Percentiles rank a stretch among this genome's conserved stretches.
Conservation (phyloP, 2,888 invertebrate genomes). For the Ormyrus thymus region DNA sequence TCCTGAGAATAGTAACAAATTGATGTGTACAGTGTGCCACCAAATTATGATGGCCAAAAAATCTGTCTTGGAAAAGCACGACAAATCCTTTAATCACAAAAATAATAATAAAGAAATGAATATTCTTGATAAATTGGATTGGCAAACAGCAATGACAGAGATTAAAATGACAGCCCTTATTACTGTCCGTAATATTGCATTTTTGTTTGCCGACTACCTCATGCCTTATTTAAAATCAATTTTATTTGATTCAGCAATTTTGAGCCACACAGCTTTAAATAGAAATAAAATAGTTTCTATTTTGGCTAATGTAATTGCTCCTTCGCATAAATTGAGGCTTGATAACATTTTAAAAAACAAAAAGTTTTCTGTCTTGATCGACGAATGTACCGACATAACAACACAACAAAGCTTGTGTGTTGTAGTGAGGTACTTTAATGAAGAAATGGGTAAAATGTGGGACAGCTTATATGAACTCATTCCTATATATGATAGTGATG, state of each 20-base stretch:
- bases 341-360: slow-evolving; percentile 56
- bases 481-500: slow-evolving; percentile 52
- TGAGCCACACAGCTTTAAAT: slow-evolving; percentile 59
- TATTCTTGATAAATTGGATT: not conserved
- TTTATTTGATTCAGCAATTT: slow-evolving; percentile 61
- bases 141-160: slow-evolving; percentile 34
- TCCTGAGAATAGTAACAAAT: not conserved
- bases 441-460: slow-evolving; percentile 33
- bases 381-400: slow-evolving; percentile 63
- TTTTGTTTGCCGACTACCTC: slow-evolving; percentile 46
- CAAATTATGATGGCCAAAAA: not conserved
- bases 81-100: not conserved
- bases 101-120: not conserved
- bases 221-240: slow-evolving; percentile 59
- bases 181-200: slow-evolving; percentile 46
- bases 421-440: slow-evolving; percentile 58
- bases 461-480: slow-evolving; percentile 59
- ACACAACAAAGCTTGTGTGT: slow-evolving; percentile 57
- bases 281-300: slow-evolving; percentile 59
- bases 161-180: slow-evolving; percentile 53
- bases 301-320: slow-evolving; percentile 62
- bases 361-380: slow-evolving; percentile 62
- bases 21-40: not conserved
- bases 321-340: slow-evolving; percentile 59
- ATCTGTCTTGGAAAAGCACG: not conserved